These are phyloP conservation scores for Alosa alosa DNA, from an alignment of 2,113 vertebrate genomes.

Conservation along the genomic window DNA sequence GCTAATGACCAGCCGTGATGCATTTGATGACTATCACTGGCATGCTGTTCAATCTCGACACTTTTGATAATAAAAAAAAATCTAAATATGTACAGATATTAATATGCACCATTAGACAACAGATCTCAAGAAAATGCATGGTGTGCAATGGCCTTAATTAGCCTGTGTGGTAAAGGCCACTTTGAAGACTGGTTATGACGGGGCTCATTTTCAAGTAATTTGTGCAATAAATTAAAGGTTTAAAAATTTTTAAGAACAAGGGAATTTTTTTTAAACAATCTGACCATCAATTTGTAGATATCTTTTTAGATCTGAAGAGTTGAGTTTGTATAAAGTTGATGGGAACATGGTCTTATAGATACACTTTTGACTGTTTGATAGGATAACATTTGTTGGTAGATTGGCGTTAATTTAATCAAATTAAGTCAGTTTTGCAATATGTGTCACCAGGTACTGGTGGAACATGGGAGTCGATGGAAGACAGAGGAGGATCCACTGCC, in stretches of 20 bases:
- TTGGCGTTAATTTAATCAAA: not conserved
- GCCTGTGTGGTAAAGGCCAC: not conserved
- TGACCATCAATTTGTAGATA: not conserved
- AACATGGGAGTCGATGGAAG: constrained; percentile 95
- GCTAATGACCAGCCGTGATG: constrained; percentile 2
- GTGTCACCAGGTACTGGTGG: constrained; percentile 83
- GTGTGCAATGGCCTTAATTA: not conserved
- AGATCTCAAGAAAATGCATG: not conserved
- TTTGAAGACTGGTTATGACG: not conserved
- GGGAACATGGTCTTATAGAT: not conserved
- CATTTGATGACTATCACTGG: not conserved
- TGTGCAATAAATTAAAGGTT: not conserved
- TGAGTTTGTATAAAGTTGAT: not conserved
- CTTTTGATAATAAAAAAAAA: not conserved
- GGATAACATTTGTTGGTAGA: not conserved
- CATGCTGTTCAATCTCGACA: not conserved
- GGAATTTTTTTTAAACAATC: not conserved
- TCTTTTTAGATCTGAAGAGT: too few species aligned
- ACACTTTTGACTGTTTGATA: not conserved
- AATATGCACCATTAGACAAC: not conserved
- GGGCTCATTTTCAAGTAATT: not conserved
- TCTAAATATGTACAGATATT: not conserved
- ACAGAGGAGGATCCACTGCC: constrained; percentile 91
- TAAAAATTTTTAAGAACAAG: not conserved
- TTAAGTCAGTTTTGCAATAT: not conserved